These are phyloP conservation scores for Drosophila lacteicornis DNA, from an alignment of 1,140 invertebrate genomes.

Conservation along the genomic window DNA sequence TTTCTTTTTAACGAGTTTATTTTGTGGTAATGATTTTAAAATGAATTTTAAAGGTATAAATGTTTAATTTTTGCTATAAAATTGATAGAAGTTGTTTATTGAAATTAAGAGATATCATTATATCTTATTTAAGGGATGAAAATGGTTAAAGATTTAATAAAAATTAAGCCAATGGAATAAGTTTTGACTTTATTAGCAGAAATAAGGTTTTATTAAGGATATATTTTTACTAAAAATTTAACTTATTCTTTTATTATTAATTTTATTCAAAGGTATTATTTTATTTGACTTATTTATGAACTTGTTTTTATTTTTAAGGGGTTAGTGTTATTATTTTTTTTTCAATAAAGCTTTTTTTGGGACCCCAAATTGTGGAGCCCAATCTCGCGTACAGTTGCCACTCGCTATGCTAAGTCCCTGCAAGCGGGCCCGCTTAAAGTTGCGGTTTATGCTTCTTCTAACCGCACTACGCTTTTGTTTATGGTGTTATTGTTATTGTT, in stretches of 20 bases:
- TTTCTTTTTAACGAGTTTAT: too few relatives aligned
- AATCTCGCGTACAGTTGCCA: constrained; percentile 22
- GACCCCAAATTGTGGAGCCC: not conserved
- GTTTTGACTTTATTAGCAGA: too few relatives aligned
- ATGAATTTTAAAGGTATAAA: too few relatives aligned
- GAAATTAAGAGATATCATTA: too few relatives aligned
- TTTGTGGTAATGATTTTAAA: too few relatives aligned
- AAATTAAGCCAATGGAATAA: too few relatives aligned
- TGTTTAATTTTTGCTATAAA: too few relatives aligned
- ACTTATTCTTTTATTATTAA: too few relatives aligned
- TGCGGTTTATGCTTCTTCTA: constrained; percentile 24
- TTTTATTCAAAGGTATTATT: not conserved
- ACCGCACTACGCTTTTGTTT: constrained; percentile 4
- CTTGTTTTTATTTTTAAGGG: not conserved
- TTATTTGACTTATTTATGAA: not conserved
- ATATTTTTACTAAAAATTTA: not conserved
- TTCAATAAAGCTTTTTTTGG: not conserved
- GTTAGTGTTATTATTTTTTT: not conserved
- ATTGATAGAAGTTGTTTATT: too few relatives aligned
- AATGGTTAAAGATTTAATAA: too few relatives aligned
- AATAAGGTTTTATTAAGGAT: too few relatives aligned
- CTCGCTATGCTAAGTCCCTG: constrained; percentile 28
- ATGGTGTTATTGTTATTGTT: constrained; percentile 24
- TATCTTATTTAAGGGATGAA: too few relatives aligned
- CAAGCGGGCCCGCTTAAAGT: not conserved